These are phyloP conservation scores for Ceramica pisi DNA, from an alignment of 2,888 invertebrate genomes.

Conservation along the genomic window DNA sequence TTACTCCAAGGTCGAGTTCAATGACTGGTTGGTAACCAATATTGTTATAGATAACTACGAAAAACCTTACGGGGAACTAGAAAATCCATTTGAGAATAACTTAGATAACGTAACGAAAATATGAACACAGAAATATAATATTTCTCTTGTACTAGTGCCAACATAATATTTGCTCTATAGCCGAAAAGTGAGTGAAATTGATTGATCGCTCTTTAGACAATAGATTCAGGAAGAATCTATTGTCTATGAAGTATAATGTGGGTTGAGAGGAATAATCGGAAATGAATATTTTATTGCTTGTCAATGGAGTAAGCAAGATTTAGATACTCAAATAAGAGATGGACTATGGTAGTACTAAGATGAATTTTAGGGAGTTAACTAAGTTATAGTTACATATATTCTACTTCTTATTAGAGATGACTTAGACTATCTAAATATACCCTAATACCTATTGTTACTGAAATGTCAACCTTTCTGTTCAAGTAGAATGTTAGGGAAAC, in stretches of 20 bases:
- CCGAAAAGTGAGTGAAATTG: slow-evolving; percentile 26
- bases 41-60: slow-evolving; percentile 18
- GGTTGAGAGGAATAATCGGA: not conserved
- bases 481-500: slow-evolving; percentile 21
- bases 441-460: not conserved
- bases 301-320: not conserved
- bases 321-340: not conserved
- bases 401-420: slow-evolving; percentile 17
- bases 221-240: slow-evolving; percentile 16
- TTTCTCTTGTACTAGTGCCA: slow-evolving; percentile 37
- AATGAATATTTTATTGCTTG: not conserved
- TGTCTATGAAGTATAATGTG: slow-evolving; percentile 6
- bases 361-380: not conserved
- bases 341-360: not conserved
- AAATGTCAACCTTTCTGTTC: slow-evolving; percentile 8
- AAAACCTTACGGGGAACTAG: slow-evolving; percentile 1
- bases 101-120: slow-evolving; percentile 13
- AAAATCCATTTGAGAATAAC: slow-evolving; percentile 22
- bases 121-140: slow-evolving; percentile 22
- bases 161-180: slow-evolving; percentile 8
- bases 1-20: slow-evolving; percentile 41
- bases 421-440: slow-evolving; percentile 15
- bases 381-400: not conserved
- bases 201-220: slow-evolving; percentile 37
- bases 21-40: slow-evolving; percentile 28